These are phyloP conservation scores for Corythornis vintsioides DNA, from an alignment of 2,113 vertebrate species.

Conservation along the genomic window DNA sequence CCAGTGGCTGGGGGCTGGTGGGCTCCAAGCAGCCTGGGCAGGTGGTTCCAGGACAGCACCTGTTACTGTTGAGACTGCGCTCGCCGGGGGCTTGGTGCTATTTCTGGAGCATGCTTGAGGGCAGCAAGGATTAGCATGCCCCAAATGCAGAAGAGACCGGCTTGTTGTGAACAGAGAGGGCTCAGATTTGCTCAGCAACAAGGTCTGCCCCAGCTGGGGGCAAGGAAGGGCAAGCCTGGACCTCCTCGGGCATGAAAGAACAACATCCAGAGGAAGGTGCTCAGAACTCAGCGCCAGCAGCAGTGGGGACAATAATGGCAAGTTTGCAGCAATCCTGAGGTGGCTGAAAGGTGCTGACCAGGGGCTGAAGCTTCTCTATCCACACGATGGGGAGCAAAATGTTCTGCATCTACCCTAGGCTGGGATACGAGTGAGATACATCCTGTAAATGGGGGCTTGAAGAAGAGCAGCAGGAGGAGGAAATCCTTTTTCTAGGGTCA, in stretches of 20 bases:
- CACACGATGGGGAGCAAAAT: fast-evolving
- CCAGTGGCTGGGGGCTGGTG: fast-evolving
- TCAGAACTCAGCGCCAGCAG: not conserved
- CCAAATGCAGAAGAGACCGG: not conserved
- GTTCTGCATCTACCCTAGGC: not conserved
- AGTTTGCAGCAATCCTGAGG: not conserved
- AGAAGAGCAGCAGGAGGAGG: not conserved
- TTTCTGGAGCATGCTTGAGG: not conserved
- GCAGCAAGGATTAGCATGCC: conserved; percentile 10
- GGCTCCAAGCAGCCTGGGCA: fast-evolving
- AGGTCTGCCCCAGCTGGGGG: not conserved
- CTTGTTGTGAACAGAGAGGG: not conserved
- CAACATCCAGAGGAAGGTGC: not conserved
- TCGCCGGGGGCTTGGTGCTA: fast-evolving
- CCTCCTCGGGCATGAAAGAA: not conserved
- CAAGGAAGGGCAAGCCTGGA: not conserved
- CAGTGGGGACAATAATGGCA: not conserved
- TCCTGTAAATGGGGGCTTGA: not conserved
- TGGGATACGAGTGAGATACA: not conserved
- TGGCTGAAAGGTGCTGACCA: not conserved
- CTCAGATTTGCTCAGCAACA: not conserved
- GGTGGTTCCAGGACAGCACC: not conserved
- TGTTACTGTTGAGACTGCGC: not conserved
- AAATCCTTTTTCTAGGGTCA: not conserved
- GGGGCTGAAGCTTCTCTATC: not conserved